Base-by-base conservation (phyloP, 2,888 invertebrate genomes). In the Zaprionus bogoriensis region DNA sequence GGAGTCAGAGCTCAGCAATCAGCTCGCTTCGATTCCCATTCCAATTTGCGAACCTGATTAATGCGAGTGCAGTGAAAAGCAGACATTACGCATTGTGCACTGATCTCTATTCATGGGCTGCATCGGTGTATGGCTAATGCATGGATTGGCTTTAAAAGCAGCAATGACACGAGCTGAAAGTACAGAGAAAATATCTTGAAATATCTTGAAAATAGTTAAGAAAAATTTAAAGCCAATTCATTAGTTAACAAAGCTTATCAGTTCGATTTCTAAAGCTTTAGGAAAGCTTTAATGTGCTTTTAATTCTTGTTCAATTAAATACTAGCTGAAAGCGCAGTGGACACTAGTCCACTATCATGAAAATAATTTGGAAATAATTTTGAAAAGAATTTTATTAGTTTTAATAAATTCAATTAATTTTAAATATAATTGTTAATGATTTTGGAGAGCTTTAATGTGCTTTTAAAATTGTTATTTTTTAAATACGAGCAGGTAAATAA, bases 21-120 rank as follows among this genome's bases (percentile, higher is more conserved):
- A 50, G 47, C 50, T 55, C 12, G 12, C 4, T n/a, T 27, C 38
- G 19, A 66, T 52, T 48, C 28, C 65, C 3, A 14, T 41, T 48
- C 28, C 65, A 1, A 14, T 41, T 45, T 32, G 65, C 48, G 47
- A 44, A 36, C 7, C 32, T 36, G 32, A 36, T 36, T 36, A 36
- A 36, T 36, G 22, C 20, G 28, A 14, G 17, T 55, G 12, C 36
- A 42, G 17, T 57, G 38, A 57, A 38, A 22, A 62, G 27, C 23
- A 5, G 6, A 41, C 50, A 4, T 44, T 1, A 10, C 27, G 23
- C 32, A 41, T 39, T 64, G 58, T 23, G 38, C 19, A 28, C 20
- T 30, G 12, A 41, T 53, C 9, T 42, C 7, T 27, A 28, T 60
- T 59, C 30, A 44, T 46, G 53, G 19, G 20, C 42, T 20, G 48